Evolutionary conservation across 1,140 invertebrate genomes (phyloP), one percentile per base, ranked within the genome.

Genomic region (Magallana ariakensis): DNA sequence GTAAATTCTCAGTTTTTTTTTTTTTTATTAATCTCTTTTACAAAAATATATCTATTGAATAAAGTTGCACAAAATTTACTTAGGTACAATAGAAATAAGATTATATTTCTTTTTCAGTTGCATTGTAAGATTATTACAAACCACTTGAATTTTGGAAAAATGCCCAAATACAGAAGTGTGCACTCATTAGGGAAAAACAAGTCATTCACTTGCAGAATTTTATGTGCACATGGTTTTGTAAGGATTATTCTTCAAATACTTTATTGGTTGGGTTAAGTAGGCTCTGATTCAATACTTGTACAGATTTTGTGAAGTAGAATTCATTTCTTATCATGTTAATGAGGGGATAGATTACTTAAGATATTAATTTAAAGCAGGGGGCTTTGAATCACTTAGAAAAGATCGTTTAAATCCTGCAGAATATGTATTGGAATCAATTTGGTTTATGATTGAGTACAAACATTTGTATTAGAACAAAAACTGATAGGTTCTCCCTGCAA

Each of bases 81-180:
- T 22, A 75, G 26, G 66, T 26, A 46, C 66, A 75, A 26, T 75
- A 75, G 66, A 75, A 75, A 75, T 26, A 13, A 75, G 66, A 75
- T 75, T 75, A 75, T 13, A 75, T 75, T 75, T 75, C 66, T 75
- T 75, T 75, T 75, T 26, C 9, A 75, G 33, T 75, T 1, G 22
- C 16, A 62, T 62, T 62, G 58, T 62, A 62, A n/a, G 58, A 70
- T 70, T 33, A 11, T 70, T 33, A 70, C 22, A 70, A 70, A 70
- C 22, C 15, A 70, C 10, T 26, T 10, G 15, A 75, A 75, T 13
- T 26, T 75, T 75, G 66, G 66, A 75, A 26, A 26, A 26, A 13
- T 75, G 66, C 66, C 66, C 66, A 75, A 8, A 46, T 4, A 46
- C 33, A 46, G 33, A 46, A 46, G 33, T 46, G 33, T 46, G 33